Percentiles rank a stretch among this genome's conserved stretches.
phyloP scores from a whole-genome alignment of 1,140 invertebrate species.

The Pachypsylla venusta region DNA sequence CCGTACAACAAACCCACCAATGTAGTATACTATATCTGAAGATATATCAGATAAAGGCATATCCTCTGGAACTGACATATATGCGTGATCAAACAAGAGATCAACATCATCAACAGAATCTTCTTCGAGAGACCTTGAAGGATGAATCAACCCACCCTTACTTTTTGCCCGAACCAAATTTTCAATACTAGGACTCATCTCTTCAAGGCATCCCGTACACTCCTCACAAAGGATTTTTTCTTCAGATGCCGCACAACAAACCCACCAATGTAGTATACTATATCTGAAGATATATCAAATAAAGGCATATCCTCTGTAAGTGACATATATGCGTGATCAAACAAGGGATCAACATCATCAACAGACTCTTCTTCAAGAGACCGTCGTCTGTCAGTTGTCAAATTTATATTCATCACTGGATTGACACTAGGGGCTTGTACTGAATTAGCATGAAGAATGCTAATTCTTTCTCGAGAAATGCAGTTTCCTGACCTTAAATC shows the following conservation, averaged over 20 bases:
- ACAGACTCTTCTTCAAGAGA: conserved; percentile 14
- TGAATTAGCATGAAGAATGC: conserved; percentile 9
- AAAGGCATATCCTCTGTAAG: conserved; percentile 9
- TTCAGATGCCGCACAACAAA: conserved; percentile 12
- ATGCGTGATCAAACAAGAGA: conserved; percentile 11
- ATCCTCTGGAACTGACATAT: conserved; percentile 9
- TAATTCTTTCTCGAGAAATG: conserved; percentile 9
- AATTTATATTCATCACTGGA: conserved; percentile 4
- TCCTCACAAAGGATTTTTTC: conserved; percentile 10
- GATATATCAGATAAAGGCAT: conserved; percentile 8
- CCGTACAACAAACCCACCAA: conserved; percentile 13
- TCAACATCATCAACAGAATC: conserved; percentile 10
- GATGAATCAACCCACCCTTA: neutral
- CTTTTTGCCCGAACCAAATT: neutral
- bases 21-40: conserved; percentile 11
- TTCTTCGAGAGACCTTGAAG: conserved; percentile 10
- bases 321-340: conserved; percentile 11
- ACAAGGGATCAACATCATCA: conserved; percentile 8
- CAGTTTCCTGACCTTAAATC: conserved; percentile 10
- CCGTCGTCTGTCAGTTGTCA: neutral
- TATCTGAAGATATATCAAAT: conserved; percentile 8
- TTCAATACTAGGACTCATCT: neutral
- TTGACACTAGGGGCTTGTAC: neutral
- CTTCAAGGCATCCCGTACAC: neutral
- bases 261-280: conserved; percentile 11